Evolutionary conservation across 2,113 vertebrate species (phyloP).

Genomic region (Butorides virescens): DNA sequence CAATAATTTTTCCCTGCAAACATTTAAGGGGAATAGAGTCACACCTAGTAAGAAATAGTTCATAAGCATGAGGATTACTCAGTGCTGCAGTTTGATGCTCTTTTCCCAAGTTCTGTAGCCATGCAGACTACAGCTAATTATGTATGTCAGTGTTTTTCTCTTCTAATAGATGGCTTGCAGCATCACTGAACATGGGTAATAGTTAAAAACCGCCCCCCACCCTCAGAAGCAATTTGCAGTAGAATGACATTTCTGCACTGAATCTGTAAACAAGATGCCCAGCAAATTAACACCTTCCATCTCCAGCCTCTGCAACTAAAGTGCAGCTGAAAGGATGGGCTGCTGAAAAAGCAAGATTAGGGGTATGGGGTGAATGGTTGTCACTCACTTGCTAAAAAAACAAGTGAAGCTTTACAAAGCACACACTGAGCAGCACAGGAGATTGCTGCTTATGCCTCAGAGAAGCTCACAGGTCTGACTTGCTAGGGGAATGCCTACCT

Average conservation of each 20-base stretch:
- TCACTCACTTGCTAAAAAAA: neutral
- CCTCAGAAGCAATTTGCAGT: neutral
- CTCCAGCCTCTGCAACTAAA: neutral
- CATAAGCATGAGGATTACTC: neutral
- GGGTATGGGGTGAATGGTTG: neutral
- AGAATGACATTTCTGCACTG: neutral
- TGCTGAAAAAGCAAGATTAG: neutral
- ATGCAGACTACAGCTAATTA: slow-evolving; percentile 16
- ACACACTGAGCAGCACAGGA: neutral
- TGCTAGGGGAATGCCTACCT: neutral
- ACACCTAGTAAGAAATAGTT: neutral
- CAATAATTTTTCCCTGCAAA: neutral
- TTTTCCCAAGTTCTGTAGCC: neutral
- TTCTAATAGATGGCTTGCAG: neutral
- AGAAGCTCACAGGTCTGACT: neutral
- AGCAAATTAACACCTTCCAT: neutral
- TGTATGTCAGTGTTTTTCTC: neutral
- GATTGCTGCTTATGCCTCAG: neutral
- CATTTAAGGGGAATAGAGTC: neutral
- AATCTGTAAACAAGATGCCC: slow-evolving; percentile 7
- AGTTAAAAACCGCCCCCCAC: neutral
- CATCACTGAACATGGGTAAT: neutral
- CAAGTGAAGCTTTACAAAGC: neutral
- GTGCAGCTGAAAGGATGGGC: neutral
- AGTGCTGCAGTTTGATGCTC: neutral